Evolutionary conservation across 2,113 vertebrate species (phyloP), one percentile per base, ranked within the genome.

Genomic region (Jacana jacana): DNA sequence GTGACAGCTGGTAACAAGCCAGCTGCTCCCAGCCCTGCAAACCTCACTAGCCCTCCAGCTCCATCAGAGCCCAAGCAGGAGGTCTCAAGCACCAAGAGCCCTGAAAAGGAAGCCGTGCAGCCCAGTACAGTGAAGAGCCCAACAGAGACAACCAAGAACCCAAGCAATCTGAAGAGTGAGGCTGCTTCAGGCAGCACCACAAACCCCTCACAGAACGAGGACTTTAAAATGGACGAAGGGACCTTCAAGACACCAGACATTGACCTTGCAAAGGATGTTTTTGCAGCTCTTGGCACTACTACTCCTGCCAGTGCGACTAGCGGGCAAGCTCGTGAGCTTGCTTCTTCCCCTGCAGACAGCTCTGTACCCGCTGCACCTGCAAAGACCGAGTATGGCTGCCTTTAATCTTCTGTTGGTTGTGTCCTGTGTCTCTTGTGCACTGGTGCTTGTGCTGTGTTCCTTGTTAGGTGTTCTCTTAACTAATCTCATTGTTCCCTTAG

Each of bases 311-410:
- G 97, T 89, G 97, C 92, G 96, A 95, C 98, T 94, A 96, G 97
- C 78, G 99, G 99, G 97, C 98, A 98, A 95, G 97, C 97, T 95
- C 77, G 65, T 57, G 98, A 97, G 97, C 95, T 97, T 81, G 98
- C 96, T 90, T 64, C 98, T 95, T 91, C 98, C 81, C 93, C 98
- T 98, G 98, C 98, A 96, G 98, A 98, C 97, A 97, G 98, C 94
- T 97, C 98, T 92, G 97, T 97, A 77, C 96, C 97, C 30, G 97
- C 98, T 96, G 98, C 98, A 94, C 98, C 99, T 95, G 98, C 98
- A 96, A 98, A 99, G 98, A 98, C 99, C 98, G 99, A 99, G 99
- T 99, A 99, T 98, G 99, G 98, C 98, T 98, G 95, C 96, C 97
- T 98, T 97, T 92, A 97, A 97, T 98, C 97, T 90, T 75, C 96